Evolutionary conservation across 2,888 invertebrate species (phyloP).

Genomic region (Tetragonisca angustula): DNA sequence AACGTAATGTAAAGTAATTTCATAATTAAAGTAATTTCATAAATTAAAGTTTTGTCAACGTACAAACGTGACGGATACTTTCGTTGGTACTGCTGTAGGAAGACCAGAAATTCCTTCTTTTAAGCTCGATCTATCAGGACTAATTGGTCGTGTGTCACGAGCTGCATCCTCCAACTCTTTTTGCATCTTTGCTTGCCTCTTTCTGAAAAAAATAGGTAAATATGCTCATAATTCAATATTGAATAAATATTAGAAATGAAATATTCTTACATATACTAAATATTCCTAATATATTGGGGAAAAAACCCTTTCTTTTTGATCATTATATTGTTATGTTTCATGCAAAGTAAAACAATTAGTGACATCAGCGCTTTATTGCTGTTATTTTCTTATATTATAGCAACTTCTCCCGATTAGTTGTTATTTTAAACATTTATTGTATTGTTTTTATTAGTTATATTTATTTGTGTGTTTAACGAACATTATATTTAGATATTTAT

Average conservation of each 20-base stretch:
- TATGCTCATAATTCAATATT: background rate
- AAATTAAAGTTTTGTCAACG: slow-evolving; percentile 84
- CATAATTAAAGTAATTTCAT: slow-evolving; percentile 21
- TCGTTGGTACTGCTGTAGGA: slow-evolving; percentile 87
- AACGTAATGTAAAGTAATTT: slow-evolving; percentile 40
- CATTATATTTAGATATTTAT: slow-evolving; percentile 18
- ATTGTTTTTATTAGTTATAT: slow-evolving; percentile 20
- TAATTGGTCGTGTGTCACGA: slow-evolving; percentile 87
- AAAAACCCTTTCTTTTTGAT: slow-evolving; percentile 34
- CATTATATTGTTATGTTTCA: slow-evolving; percentile 47
- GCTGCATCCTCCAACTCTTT: slow-evolving; percentile 97
- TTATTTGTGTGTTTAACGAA: slow-evolving; percentile 4
- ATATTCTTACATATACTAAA: background rate
- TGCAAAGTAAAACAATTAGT: slow-evolving; percentile 55
- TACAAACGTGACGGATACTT: slow-evolving; percentile 91
- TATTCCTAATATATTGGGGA: slow-evolving; percentile 22
- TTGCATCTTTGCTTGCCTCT: slow-evolving; percentile 94
- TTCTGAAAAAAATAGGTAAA: slow-evolving; percentile 86
- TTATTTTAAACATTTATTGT: slow-evolving; percentile 5
- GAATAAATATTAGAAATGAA: background rate
- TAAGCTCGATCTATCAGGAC: slow-evolving; percentile 84
- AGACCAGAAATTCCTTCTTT: slow-evolving; percentile 84
- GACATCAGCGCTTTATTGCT: slow-evolving; percentile 23
- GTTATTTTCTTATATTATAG: slow-evolving; percentile 22
- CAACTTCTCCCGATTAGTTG: slow-evolving; percentile 27